Evolutionary conservation across 2,797 vertebrate genomes (phyloP), one percentile per base, ranked within the genome.

Genomic region (Schizopygopsis malacanthus): DNA sequence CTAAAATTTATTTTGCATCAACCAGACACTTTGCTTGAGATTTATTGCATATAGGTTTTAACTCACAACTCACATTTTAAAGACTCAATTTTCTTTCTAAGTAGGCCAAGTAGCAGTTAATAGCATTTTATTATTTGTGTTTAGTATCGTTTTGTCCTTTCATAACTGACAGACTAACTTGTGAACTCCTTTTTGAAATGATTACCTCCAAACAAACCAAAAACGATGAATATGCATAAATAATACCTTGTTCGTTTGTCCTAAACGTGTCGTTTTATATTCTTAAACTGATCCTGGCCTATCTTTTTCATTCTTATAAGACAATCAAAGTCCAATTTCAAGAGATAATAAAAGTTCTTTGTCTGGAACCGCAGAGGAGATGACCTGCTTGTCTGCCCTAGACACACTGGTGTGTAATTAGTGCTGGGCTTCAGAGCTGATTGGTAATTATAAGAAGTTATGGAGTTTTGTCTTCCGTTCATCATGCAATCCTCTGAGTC

Each of bases 401-500:
- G 73, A 79, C 43, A 69, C 65, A 81, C 73, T 41, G 20, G 79
- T 79, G 73, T 79, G 83, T 88, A 82, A 88, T 88, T 85, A 79
- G 56, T 28, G 54, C 37, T 39, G 56, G 79, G 65, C 75, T 82
- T 56, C 43, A 82, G 79, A 69, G 41, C 56, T 85, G 79, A 82
- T 88, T 85, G 79, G 87, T 85, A 82, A 88, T 88, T 88, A 85
- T 85, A 52, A 54, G 73, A 45, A 54, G 79, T 75, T 67, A 50
- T 61, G 71, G 50, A 80, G 47, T 78, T 84, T 81, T 72, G 76
- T 85, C 80, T 73, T 82, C 67, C 52, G 63, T 70, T 77, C 63
- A 85, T 79, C 65, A 79, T 61, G 83, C 50, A 61, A 10, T 85
- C 65, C 72, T 85, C 65, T 41, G 67, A 73, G 73, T 65, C 13